A percentile compares a stretch with the other conserved stretches of the same genome.
Evolutionary conservation across 2,113 vertebrate genomes (phyloP).

Genomic region (Microtus oregoni): DNA sequence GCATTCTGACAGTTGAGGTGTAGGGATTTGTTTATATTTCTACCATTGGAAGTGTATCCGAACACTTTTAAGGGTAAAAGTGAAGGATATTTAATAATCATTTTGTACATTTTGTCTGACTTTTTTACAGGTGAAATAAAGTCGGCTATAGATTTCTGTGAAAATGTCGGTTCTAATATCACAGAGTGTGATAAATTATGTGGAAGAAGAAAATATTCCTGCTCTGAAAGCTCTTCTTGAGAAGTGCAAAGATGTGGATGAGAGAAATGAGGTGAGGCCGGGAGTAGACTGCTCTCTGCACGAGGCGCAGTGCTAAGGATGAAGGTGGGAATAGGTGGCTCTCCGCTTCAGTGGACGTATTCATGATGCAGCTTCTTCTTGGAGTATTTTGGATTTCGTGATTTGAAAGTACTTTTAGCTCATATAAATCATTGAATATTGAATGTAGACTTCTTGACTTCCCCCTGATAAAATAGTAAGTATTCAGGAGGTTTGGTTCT

Average conservation of each 20-base stretch:
- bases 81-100: background rate
- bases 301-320: background rate
- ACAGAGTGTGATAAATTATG: constrained; percentile 94
- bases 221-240: constrained; percentile 95
- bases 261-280: constrained; percentile 95
- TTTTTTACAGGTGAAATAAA: constrained; percentile 62
- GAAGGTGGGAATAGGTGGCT: background rate
- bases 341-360: fast-evolving
- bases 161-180: constrained; percentile 94
- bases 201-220: constrained; percentile 96
- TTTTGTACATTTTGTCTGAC: constrained; percentile 18
- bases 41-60: background rate
- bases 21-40: background rate
- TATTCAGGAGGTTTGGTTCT: background rate
- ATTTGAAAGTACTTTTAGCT: background rate
- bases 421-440: background rate
- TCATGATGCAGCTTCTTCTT: background rate
- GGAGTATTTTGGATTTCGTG: background rate
- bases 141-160: constrained; percentile 69
- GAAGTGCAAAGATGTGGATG: constrained; percentile 96
- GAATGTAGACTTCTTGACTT: background rate
- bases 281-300: background rate
- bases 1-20: background rate
- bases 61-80: background rate
- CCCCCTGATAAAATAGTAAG: background rate